Evolutionary conservation across 2,797 vertebrate genomes (phyloP).

Genomic region (Prionace glauca): DNA sequence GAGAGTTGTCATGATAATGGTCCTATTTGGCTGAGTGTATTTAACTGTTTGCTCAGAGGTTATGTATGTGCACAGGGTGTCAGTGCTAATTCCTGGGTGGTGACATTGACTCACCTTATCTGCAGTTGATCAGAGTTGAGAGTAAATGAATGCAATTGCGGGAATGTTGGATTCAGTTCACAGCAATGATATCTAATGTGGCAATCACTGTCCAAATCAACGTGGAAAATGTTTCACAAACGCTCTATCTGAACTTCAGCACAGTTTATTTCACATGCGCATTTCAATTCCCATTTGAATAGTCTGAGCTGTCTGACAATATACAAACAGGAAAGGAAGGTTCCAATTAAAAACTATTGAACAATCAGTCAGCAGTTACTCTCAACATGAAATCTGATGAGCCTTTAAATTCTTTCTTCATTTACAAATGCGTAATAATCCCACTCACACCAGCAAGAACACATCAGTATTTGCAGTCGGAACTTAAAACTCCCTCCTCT

Average conservation of each 20-base stretch:
- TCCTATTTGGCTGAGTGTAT: background rate
- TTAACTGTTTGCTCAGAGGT: background rate
- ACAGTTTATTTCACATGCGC: background rate
- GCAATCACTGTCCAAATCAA: background rate
- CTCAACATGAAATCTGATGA: background rate
- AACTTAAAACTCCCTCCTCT: no score
- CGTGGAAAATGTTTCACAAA: background rate
- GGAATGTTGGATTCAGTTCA: background rate
- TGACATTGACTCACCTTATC: no score
- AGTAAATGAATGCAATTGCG: background rate
- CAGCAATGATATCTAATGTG: background rate
- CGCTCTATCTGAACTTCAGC: background rate
- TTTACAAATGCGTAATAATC: background rate
- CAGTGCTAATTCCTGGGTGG: background rate
- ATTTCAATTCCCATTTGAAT: background rate
- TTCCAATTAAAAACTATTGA: background rate
- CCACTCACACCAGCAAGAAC: background rate
- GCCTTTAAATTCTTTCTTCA: background rate
- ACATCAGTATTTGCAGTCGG: background rate
- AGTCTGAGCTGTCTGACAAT: background rate
- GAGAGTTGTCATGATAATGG: background rate
- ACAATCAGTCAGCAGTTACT: background rate
- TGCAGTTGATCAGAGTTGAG: background rate
- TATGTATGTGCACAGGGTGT: background rate
- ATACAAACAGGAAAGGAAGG: background rate